A percentile compares a stretch with the other conserved stretches of the same genome.
phyloP scores from a whole-genome alignment of 2,888 invertebrate genomes.

The Alsophila aescularia region DNA sequence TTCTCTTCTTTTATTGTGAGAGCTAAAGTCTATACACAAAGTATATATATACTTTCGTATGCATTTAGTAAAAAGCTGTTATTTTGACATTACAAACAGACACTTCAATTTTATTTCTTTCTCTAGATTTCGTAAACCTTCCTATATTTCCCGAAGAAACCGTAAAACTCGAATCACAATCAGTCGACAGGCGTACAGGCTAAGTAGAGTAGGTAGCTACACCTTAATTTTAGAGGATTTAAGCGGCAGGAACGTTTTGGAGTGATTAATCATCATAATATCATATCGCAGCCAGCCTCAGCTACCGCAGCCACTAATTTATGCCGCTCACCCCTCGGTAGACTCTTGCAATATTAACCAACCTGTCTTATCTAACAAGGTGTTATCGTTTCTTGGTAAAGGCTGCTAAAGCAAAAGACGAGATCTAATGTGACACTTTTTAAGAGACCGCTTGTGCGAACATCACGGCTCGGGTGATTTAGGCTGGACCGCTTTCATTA shows the following conservation, averaged over 20 bases:
- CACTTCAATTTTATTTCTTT: too few species aligned
- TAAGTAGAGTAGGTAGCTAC: background rate
- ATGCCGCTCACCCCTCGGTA: slow-evolving; percentile 17
- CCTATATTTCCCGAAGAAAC: background rate
- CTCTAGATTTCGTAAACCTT: too few species aligned
- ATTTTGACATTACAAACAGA: too few species aligned
- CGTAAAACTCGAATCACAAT: background rate
- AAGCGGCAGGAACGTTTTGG: background rate
- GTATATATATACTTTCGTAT: too few species aligned
- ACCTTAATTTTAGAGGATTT: slow-evolving; percentile 10
- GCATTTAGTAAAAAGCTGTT: too few species aligned
- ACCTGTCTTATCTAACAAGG: slow-evolving; percentile 15
- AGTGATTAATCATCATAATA: slow-evolving; percentile 18
- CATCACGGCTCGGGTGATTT: too few species aligned
- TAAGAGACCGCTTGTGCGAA: too few species aligned
- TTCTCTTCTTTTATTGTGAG: too few species aligned
- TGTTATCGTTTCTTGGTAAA: background rate
- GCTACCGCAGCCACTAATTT: slow-evolving; percentile 17
- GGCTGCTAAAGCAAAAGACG: too few species aligned
- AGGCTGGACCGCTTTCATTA: too few species aligned
- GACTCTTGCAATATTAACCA: background rate
- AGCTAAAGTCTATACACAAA: too few species aligned
- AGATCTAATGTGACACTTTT: too few species aligned
- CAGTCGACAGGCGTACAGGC: background rate
- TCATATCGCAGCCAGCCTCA: background rate